These are phyloP conservation scores for Galeopsomyia nigrocyanea DNA, from an alignment of 2,888 invertebrate genomes.

Conservation along the genomic window DNA sequence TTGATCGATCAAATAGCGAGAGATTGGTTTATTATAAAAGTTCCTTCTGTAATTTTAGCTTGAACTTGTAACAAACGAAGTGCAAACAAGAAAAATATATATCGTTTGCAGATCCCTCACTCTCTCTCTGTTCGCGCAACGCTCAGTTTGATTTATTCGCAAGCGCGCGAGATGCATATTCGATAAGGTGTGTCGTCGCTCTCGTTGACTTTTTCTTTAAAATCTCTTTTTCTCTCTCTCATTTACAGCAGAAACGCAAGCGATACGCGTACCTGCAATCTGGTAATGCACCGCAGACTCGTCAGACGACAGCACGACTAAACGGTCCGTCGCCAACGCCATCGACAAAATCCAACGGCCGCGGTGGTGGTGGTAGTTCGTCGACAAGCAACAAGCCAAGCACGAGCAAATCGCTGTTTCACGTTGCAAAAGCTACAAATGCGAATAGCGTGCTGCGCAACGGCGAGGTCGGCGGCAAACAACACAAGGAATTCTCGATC, in stretches of 20 bases:
- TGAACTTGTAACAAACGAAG: no score
- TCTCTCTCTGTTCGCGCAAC: no score
- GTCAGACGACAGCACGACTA: slow-evolving; percentile 67
- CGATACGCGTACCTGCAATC: slow-evolving; percentile 69
- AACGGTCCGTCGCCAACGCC: slow-evolving; percentile 65
- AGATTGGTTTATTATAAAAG: no score
- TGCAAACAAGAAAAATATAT: no score
- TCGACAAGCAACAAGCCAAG: neutral
- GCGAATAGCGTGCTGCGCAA: slow-evolving; percentile 39
- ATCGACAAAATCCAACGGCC: neutral
- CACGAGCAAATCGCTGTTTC: slow-evolving; percentile 38
- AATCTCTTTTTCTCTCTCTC: slow-evolving; percentile 1
- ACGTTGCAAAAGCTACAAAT: slow-evolving; percentile 24
- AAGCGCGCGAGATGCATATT: no score
- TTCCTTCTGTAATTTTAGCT: no score
- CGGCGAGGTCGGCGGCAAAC: slow-evolving; percentile 29
- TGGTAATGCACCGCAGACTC: slow-evolving; percentile 70
- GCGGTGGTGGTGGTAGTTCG: no score
- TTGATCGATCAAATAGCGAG: no score
- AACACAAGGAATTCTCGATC: slow-evolving; percentile 2
- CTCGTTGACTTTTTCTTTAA: no score
- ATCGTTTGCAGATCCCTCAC: no score
- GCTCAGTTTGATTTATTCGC: no score
- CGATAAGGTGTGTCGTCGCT: no score
- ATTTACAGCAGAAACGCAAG: slow-evolving; percentile 69